Evolutionary conservation across 2,113 vertebrate species (phyloP).

Genomic region (Brachyistius frenatus): DNA sequence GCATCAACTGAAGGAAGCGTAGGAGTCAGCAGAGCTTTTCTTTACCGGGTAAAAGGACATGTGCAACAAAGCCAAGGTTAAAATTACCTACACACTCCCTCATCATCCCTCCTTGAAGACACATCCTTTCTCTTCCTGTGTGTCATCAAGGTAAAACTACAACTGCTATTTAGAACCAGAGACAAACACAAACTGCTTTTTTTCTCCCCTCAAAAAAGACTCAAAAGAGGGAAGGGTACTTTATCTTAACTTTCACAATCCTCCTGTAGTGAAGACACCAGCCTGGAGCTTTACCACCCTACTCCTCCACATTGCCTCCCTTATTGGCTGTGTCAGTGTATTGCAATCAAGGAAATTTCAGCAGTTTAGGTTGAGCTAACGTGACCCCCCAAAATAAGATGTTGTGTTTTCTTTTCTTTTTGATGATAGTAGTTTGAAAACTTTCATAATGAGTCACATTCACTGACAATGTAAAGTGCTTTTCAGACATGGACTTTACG

Average conservation of each 20-base stretch:
- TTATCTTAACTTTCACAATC: neutral
- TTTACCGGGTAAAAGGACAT: constrained; percentile 42
- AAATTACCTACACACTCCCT: constrained; percentile 29
- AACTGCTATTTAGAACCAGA: constrained; percentile 16
- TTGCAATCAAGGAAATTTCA: no score
- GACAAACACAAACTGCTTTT: constrained; percentile 6
- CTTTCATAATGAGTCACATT: no score
- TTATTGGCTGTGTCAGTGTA: no score
- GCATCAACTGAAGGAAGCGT: constrained; percentile 10
- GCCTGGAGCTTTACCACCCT: no score
- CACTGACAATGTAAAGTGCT: no score
- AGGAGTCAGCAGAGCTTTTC: constrained; percentile 19
- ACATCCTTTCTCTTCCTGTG: constrained; percentile 6
- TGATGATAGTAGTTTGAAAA: no score
- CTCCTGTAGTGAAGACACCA: no score
- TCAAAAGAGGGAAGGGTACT: neutral
- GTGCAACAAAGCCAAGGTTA: neutral
- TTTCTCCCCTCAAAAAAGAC: constrained; percentile 4
- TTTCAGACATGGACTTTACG: no score
- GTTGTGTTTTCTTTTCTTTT: no score
- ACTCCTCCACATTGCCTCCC: no score
- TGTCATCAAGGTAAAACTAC: constrained; percentile 19
- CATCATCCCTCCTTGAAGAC: constrained; percentile 10
- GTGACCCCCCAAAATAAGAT: no score
- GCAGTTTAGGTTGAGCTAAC: no score